phyloP scores from a whole-genome alignment of 2,888 invertebrate species.

The Cerastoderma edule region DNA sequence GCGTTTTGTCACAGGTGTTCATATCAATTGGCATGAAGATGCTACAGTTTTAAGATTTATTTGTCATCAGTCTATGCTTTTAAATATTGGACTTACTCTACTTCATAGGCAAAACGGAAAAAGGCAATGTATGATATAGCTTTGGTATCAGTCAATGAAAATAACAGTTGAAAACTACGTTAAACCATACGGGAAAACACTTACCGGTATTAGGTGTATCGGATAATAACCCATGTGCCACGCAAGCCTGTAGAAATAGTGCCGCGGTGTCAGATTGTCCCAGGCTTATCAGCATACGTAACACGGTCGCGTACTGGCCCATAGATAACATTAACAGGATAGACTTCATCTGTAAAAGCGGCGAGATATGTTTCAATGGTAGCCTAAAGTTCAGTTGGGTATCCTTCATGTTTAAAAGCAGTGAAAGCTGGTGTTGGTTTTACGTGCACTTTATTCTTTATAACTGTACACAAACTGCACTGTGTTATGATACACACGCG shows the following conservation, averaged over 20 bases:
- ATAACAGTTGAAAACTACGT: not conserved
- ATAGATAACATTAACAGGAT: conserved; percentile 84
- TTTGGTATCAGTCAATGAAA: not conserved
- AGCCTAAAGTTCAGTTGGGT: too few relatives aligned
- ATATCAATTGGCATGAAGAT: too few relatives aligned
- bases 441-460: too few relatives aligned
- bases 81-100: too few relatives aligned
- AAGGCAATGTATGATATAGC: not conserved
- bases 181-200: conserved; percentile 14
- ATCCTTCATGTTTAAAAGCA: too few relatives aligned
- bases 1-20: too few relatives aligned
- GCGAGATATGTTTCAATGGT: too few relatives aligned
- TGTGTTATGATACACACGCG: too few relatives aligned
- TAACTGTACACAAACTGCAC: too few relatives aligned
- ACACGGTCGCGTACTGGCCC: conserved; percentile 84
- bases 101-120: not conserved
- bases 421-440: too few relatives aligned
- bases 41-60: too few relatives aligned
- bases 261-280: conserved; percentile 83
- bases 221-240: conserved; percentile 81
- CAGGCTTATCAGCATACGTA: conserved; percentile 83
- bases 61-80: too few relatives aligned
- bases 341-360: conserved; percentile 74
- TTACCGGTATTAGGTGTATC: conserved; percentile 75
- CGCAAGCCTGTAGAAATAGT: conserved; percentile 83